These are phyloP conservation scores for Drosophila truncata DNA, from an alignment of 1,140 invertebrate species.

Conservation along the genomic window DNA sequence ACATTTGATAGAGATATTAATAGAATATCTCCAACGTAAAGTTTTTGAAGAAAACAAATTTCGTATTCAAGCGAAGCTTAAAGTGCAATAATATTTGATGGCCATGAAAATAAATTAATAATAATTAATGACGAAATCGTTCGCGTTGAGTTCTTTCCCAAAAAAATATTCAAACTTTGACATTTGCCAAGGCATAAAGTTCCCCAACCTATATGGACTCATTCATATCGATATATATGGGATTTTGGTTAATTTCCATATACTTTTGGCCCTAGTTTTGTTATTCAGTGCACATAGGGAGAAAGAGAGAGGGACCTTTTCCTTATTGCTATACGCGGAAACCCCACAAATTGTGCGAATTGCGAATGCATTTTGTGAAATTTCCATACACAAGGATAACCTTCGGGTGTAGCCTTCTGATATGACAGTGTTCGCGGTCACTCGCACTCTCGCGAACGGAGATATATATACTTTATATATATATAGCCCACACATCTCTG, in stretches of 20 bases:
- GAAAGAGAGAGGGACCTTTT: slow-evolving; percentile 31
- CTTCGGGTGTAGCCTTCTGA: slow-evolving; percentile 76
- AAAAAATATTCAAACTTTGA: slow-evolving; percentile 36
- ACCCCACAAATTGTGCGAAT: slow-evolving; percentile 74
- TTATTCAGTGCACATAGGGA: slow-evolving; percentile 18
- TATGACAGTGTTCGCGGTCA: slow-evolving; percentile 73
- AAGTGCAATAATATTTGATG: slow-evolving; percentile 54
- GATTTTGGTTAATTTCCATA: background rate
- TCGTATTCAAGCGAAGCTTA: slow-evolving; percentile 30
- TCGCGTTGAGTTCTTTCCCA: background rate
- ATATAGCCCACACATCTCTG: slow-evolving; percentile 40
- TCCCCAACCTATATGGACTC: slow-evolving; percentile 2
- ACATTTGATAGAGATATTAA: slow-evolving; percentile 44
- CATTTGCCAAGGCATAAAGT: slow-evolving; percentile 26
- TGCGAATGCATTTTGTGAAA: slow-evolving; percentile 75
- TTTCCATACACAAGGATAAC: slow-evolving; percentile 82
- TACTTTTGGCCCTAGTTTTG: slow-evolving; percentile 1
- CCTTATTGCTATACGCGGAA: slow-evolving; percentile 64
- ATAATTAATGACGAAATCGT: slow-evolving; percentile 50
- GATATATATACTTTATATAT: slow-evolving; percentile 9
- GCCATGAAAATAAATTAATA: slow-evolving; percentile 52
- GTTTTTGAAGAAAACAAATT: slow-evolving; percentile 36
- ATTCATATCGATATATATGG: background rate
- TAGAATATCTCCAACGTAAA: slow-evolving; percentile 38
- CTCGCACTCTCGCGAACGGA: slow-evolving; percentile 19